Percentiles rank a stretch among this genome's conserved stretches.
These are phyloP conservation scores for Chironex yamaguchii DNA, from an alignment of 30 jellyfish, hydroid and myxozoan genomes.

Conservation along the genomic window DNA sequence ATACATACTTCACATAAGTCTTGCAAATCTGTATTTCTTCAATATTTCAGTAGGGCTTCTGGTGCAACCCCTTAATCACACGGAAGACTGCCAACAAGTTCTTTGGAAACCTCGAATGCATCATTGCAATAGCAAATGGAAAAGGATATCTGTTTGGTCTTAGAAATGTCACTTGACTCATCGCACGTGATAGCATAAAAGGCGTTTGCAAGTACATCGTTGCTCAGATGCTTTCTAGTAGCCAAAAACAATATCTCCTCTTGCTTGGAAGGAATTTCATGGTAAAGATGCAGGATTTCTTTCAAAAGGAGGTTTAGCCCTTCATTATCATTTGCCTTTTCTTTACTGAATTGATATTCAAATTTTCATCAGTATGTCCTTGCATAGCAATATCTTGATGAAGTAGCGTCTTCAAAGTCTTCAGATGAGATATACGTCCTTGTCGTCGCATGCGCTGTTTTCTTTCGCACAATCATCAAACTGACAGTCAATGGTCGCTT, in stretches of 20 bases:
- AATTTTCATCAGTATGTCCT: slow-evolving; percentile 44
- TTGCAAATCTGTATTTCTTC: no score
- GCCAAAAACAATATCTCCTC: not conserved
- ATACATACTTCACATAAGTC: no score
- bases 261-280: no score
- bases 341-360: slow-evolving; percentile 42
- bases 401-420: slow-evolving; percentile 34
- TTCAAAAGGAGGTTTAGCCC: no score
- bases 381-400: slow-evolving; percentile 21
- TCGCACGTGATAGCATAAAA: not conserved
- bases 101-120: slow-evolving; percentile 17
- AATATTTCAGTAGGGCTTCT: no score
- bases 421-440: slow-evolving; percentile 41
- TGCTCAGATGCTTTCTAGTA: not conserved
- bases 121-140: slow-evolving; percentile 36
- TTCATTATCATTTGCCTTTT: slow-evolving; percentile 17
- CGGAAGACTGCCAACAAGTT: slow-evolving; percentile 34
- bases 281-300: no score
- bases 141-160: no score
- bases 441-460: slow-evolving; percentile 43
- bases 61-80: no score
- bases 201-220: not conserved
- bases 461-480: slow-evolving; percentile 29
- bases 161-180: not conserved
- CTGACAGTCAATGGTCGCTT: slow-evolving; percentile 35